Evolutionary conservation across 2,797 vertebrate genomes (phyloP).

Genomic region (Pteronotus mesoamericanus): DNA sequence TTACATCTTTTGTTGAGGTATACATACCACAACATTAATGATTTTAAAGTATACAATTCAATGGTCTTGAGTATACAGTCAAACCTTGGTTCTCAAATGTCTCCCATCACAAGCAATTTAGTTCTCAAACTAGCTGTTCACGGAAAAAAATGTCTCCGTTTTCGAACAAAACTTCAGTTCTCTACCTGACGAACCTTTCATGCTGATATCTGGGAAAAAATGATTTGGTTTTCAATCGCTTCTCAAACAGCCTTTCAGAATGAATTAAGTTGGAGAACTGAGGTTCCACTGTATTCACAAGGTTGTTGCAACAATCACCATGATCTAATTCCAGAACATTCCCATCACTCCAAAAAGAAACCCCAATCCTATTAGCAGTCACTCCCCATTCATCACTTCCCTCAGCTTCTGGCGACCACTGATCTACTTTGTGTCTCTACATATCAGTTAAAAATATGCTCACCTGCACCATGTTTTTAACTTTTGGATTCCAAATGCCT

Average conservation of each 20-base stretch:
- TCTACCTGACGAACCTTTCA: no score
- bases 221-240: no score
- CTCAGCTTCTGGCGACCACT: not conserved
- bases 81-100: no score
- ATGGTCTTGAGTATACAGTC: not conserved
- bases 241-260: no score
- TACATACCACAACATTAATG: not conserved
- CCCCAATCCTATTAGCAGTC: not conserved
- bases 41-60: not conserved
- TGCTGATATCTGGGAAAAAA: no score
- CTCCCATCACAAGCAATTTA: no score
- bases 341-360: not conserved
- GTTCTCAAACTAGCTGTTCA: no score
- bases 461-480: not conserved
- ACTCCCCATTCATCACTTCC: not conserved
- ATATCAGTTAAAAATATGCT: not conserved
- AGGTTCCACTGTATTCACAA: not conserved
- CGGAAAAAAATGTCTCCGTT: no score
- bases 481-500: not conserved
- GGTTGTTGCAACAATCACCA: not conserved
- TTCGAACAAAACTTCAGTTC: no score
- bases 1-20: not conserved
- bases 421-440: not conserved
- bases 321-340: not conserved
- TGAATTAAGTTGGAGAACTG: no score